Base-by-base conservation (phyloP, 2,113 vertebrate genomes). In the Micromys minutus region DNA sequence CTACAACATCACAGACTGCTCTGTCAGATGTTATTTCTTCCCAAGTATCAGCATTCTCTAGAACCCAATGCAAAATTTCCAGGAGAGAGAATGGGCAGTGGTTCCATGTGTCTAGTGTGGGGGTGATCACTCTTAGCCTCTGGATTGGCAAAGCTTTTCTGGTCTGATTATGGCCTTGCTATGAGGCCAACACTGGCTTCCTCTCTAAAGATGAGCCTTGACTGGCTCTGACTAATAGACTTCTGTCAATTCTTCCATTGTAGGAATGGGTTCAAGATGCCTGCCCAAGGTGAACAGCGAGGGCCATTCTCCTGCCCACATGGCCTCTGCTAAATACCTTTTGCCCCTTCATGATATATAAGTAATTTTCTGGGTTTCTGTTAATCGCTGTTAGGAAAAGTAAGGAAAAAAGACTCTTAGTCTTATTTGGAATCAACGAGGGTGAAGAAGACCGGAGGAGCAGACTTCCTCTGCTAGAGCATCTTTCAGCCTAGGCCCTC, bases 231-330 rank as follows among this genome's bases (percentile, higher is more conserved):
- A 22, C 19, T 88, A 47, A 80, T 0, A 69, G 42, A 59, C 29
- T 69, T 0, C 2, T 29, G 9, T 1, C 39, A 45, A 24, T 7
- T 7, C 3, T 12, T 67, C 17, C 3, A 22, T 34, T 12, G 63
- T 5, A 50, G 50, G 12, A 52, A 22, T 2, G 91, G 59, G 4
- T 34, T 94, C 65, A 36, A 89, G 21, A 22, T 36, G 7, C 39
- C 47, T n/a, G 26, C 9, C 47, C 24, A 36, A 2, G 4, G 8
- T 69, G 11, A 59, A 39, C 16, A 74, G 13, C 31, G 50, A 12
- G 52, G 61, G 4, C 13, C 36, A 55, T 90, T 87, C 36, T 86
- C 7, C 13, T 9, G n/a, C 55, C 36, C 42, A 7, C 7, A 17
- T 2, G 11, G 19, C 63, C 50, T 91, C 94, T 93, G 22, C 39